A percentile compares a stretch with the other conserved stretches of the same genome.
Evolutionary conservation across 2,888 invertebrate species (phyloP).

Genomic region (Drosophila conformis): DNA sequence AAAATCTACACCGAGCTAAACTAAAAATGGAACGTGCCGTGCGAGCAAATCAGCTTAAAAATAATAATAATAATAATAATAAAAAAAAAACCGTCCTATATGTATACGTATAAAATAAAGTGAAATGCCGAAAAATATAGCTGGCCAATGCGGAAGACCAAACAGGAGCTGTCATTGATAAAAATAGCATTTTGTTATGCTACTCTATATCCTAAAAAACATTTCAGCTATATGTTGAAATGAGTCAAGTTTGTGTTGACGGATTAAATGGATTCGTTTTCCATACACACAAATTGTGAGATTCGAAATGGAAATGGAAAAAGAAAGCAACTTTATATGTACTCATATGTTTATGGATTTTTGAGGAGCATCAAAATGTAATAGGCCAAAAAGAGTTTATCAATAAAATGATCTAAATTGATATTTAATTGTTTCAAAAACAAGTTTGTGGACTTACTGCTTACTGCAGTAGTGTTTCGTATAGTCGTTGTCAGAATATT

Average conservation of each 20-base stretch:
- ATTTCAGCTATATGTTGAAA: neutral
- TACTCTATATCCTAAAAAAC: constrained; percentile 16
- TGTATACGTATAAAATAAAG: constrained; percentile 38
- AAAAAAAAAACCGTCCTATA: constrained; percentile 27
- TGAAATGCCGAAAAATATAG: constrained; percentile 43
- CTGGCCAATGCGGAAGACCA: constrained; percentile 20
- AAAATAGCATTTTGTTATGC: constrained; percentile 27
- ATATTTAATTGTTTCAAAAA: neutral
- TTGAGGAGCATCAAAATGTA: neutral
- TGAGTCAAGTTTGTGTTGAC: neutral
- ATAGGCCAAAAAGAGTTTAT: neutral
- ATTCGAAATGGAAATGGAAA: neutral
- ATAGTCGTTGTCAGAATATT: neutral
- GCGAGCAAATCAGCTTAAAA: constrained; percentile 72
- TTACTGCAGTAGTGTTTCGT: neutral
- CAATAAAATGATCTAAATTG: too few relatives aligned
- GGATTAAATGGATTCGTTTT: neutral
- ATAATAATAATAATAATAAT: constrained; percentile 48
- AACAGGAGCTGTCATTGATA: constrained; percentile 46
- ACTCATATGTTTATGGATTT: neutral
- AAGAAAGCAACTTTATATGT: neutral
- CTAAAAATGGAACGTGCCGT: constrained; percentile 70
- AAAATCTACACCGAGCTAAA: constrained; percentile 54
- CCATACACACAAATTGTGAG: neutral
- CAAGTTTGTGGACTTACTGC: neutral